Evolutionary conservation across 2,888 invertebrate species (phyloP), one percentile per base, ranked within the genome.

Genomic region (Melanostoma scalare): DNA sequence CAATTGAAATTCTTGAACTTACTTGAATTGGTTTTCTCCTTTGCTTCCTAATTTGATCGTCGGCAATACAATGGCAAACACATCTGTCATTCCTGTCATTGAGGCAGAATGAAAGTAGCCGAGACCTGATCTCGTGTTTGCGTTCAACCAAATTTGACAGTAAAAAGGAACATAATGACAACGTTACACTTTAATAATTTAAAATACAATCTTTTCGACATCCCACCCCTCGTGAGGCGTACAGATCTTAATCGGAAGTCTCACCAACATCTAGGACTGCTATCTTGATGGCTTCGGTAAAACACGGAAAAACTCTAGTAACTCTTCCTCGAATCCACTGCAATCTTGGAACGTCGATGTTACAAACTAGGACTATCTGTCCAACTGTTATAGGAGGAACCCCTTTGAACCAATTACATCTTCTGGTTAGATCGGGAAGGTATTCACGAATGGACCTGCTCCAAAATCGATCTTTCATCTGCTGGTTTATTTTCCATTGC

Each of bases 381-480:
- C 38, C 38, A 38, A 38, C 38, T 38, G 38, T 6, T 38, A 38
- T 38, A 38, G 38, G 40, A 3, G 42, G 3, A 9, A 30, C 42
- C 20, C 4, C 6, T 30, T 42, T 2, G n/a, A 10, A 42, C 42
- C 42, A 58, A 8, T 58, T 58, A 40, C 38, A 38, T 10, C 58
- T 10, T 30, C 42, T 40, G 36, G 38, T 42, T 30, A 58, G 9
- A 8, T 9, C 36, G 20, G 58, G 58, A n/a, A 42, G 30, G 40
- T 40, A 58, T 2, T 58, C 58, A 3, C 20, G 40, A 8, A 38
- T 38, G 38, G 38, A 58, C 40, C 58, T 38, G n/a, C 40, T 38
- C 42, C 58, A 42, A n/a, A 58, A 42, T 10, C 40, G 36, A 30
- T 4, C 20, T 30, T 38, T 58, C 36, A n/a, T n/a, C n/a, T n/a